Evolutionary conservation across 1,140 invertebrate genomes (phyloP), one percentile per base, ranked within the genome.

Genomic region (Heliconius hewitsoni): DNA sequence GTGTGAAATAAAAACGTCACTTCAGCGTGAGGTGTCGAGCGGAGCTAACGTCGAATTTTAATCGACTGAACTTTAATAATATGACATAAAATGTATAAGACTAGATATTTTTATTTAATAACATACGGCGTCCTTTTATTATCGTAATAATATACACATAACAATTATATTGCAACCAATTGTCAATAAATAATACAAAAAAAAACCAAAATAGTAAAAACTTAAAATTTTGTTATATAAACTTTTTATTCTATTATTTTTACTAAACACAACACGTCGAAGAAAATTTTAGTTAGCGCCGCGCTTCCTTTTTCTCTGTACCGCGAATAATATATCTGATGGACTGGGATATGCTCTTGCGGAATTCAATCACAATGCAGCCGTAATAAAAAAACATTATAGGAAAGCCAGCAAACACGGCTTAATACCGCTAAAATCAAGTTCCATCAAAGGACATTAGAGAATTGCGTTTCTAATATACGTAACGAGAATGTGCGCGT

Each of bases 361-460:
- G 73, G 76, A 79, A 77, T 80, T 72, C 81, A 77, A 77, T 79
- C 78, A 82, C 78, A 82, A 82, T 82, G 72, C 71, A 55, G 79
- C 75, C 75, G 60, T 82, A 82, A 77, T 82, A 82, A 82, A 82
- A 81, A 81, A 82, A 74, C 55, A 70, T 81, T 78, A 75, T 81
- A 81, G 76, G 66, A 77, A 71, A 76, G 80, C 34, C 73, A 60
- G 70, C 80, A 75, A 74, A 78, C 66, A 76, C 80, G 76, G 72
- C 57, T 81, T 81, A 83, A 83, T 83, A 85, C 81, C 84, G 78
- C 79, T 85, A 83, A 84, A 81, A 85, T 85, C 80, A 81, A 79
- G 78, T 76, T 82, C 82, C 80, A 81, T 83, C 84, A 85, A 85
- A 85, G 82, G 84, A 82, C 78, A 81, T 82, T 74, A 80, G 76